Evolutionary conservation across 2,113 vertebrate genomes (phyloP), one percentile per base, ranked within the genome.

Genomic region (Nestor notabilis): DNA sequence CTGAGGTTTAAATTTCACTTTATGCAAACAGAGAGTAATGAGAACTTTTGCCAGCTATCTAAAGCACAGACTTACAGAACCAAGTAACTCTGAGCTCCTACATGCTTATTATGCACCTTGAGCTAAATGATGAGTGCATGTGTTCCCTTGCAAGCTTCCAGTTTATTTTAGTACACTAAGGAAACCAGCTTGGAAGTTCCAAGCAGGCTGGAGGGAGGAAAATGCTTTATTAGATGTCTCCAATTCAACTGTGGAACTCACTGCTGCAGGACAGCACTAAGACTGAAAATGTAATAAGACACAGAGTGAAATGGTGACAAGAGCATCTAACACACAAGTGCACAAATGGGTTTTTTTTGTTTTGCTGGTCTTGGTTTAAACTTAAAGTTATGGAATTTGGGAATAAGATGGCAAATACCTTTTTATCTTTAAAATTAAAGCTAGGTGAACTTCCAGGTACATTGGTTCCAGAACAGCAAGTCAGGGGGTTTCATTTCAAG

Each of bases 281-380:
- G 88, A 41, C 37, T 11, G 3, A 58, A 80, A 63, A 23, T 24
- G 5, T 11, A 20, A 1, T 24, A 29, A 68, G 39, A 24, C 43
- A 28, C 2, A 11, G 56, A 93, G 21, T n/a, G 28, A 83, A 76
- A 60, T 31, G 33, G 33, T 68, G 33, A 55, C 25, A 27, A 50
- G 33, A 5, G 4, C 33, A 43, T 49, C 75, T 47, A 27, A 15
- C 0, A 2, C 25, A 47, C 18, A 20, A 31, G 12, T 17, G 29
- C 29, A 13, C 0, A 3, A 58, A 37, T n/a, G 14, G 27, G 20
- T 71, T 29, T 5, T 77, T 89, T 85, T 56, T 24, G 6, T 17
- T 49, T 69, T 79, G 19, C 28, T 50, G 23, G 12, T 17, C 24
- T 85, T 72, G 39, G 17, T 76, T 82, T 66, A 60, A 90, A 46